Base-by-base conservation (phyloP, 1,140 invertebrate species). In the Hylaeus anthracinus region DNA sequence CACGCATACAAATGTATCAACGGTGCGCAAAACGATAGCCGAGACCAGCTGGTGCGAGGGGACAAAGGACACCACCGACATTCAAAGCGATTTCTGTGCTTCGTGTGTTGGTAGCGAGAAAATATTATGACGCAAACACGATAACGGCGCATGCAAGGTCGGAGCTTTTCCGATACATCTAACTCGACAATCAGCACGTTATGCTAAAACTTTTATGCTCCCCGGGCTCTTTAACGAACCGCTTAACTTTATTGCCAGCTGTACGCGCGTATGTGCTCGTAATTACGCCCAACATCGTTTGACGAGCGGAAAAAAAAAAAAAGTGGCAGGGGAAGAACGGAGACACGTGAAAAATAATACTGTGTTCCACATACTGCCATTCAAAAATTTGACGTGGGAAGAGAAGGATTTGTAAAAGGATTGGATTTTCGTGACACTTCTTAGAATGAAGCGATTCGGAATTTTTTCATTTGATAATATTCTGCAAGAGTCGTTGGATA, bases 81-180 rank as follows among this genome's bases (percentile, higher is more conserved):
- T 69, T 79, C 80, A 73, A 86, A 86, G 84, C 84, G 65, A 48
- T 83, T 83, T 79, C 72, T 75, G 58, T 26, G 53, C 72, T 65
- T 67, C 72, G 12, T 80, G 76, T 74, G 81, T 45, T 83, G 4
- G 56, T 53, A 53, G 67, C 58, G 76, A 86, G 84, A 86, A 86
- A 86, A 86, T 83, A 83, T 83, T 83, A 63, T 86, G 84, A 86
- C 84, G 84, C 85, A 80, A 83, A 80, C 77, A 63, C 67, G 81
- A 86, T 86, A 86, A 86, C 84, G 74, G 43, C 71, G 43, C 72
- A 55, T n/a, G 81, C 85, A 86, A 86, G 84, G 84, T 77, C 74
- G 74, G 60, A 56, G 70, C 71, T 86, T 86, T 86, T 86, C 85
- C 85, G 71, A 86, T 75, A 85, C 84, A 85, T 71, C 74, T 77